Evolutionary conservation across 2,888 invertebrate genomes (phyloP).

Genomic region (Epinotia nisella): DNA sequence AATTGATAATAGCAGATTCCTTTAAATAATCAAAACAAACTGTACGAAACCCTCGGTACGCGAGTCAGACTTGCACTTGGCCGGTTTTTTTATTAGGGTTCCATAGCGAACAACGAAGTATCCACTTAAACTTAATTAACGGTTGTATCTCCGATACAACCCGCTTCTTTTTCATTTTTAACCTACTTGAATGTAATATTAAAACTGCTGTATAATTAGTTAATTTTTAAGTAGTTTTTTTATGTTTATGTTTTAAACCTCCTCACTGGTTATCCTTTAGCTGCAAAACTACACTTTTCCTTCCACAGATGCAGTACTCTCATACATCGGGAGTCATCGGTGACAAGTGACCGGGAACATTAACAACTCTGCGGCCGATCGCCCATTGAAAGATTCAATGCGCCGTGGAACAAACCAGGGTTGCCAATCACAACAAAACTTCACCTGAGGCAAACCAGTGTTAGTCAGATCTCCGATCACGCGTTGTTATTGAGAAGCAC

Average conservation of each 20-base stretch:
- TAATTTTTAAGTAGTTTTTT: too few relatives aligned
- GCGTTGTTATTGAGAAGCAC: not conserved
- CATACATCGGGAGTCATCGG: conserved; percentile 24
- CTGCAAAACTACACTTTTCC: not conserved
- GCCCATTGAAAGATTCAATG: conserved; percentile 35
- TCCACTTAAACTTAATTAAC: too few relatives aligned
- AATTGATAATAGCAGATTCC: too few relatives aligned
- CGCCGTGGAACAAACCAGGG: conserved; percentile 22
- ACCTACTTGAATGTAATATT: too few relatives aligned
- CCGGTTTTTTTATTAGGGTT: too few relatives aligned
- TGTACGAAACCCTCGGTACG: too few relatives aligned
- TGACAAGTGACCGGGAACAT: conserved; percentile 34
- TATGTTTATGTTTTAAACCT: not conserved
- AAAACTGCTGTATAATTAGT: too few relatives aligned
- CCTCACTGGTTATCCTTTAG: not conserved
- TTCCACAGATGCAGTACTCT: conserved; percentile 29
- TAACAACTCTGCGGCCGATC: conserved; percentile 37
- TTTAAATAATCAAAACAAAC: too few relatives aligned
- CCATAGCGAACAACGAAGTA: too few relatives aligned
- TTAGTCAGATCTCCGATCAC: not conserved
- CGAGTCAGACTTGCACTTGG: too few relatives aligned
- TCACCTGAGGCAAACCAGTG: not conserved
- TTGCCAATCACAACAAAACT: not conserved
- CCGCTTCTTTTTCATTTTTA: too few relatives aligned
- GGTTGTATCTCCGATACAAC: too few relatives aligned